Evolutionary conservation across 2,888 invertebrate genomes (phyloP).

Genomic region (Mermis nigrescens): DNA sequence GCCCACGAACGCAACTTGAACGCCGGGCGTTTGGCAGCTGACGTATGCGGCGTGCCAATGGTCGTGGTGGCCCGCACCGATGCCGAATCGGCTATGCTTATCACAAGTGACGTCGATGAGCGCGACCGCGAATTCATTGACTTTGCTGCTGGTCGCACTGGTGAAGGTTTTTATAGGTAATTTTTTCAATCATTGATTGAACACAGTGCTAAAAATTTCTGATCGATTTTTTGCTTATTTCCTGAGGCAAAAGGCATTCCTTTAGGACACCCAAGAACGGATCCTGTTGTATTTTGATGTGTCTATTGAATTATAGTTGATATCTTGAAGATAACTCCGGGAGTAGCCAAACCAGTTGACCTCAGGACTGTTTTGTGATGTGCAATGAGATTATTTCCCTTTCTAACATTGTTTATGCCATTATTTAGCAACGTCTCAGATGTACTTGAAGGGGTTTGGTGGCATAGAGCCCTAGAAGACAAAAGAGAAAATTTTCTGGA

Average conservation of each 20-base stretch:
- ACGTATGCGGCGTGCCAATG: constrained; percentile 30
- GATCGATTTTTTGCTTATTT: background rate
- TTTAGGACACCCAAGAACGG: constrained; percentile 21
- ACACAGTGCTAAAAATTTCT: too few relatives aligned
- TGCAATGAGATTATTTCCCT: too few relatives aligned
- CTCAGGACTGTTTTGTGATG: too few relatives aligned
- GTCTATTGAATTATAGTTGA: too few relatives aligned
- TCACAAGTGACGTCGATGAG: constrained; percentile 32
- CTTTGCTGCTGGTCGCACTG: constrained; percentile 27
- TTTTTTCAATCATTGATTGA: constrained; percentile 9
- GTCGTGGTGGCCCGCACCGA: constrained; percentile 33
- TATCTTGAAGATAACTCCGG: too few relatives aligned
- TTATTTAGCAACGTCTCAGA: too few relatives aligned
- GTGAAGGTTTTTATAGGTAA: constrained; percentile 34
- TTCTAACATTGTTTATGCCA: too few relatives aligned
- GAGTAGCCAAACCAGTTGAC: too few relatives aligned
- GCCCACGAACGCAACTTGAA: constrained; percentile 33
- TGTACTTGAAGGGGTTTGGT: too few relatives aligned
- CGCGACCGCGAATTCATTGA: constrained; percentile 33
- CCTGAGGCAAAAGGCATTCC: constrained; percentile 10
- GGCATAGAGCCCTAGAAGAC: too few relatives aligned
- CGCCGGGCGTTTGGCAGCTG: constrained; percentile 34
- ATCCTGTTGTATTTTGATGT: too few relatives aligned
- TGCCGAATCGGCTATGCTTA: constrained; percentile 31
- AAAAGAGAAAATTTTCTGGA: too few relatives aligned